Evolutionary conservation across 1,140 invertebrate species (phyloP), one percentile per base, ranked within the genome.

Genomic region (Armadillidium nasatum): DNA sequence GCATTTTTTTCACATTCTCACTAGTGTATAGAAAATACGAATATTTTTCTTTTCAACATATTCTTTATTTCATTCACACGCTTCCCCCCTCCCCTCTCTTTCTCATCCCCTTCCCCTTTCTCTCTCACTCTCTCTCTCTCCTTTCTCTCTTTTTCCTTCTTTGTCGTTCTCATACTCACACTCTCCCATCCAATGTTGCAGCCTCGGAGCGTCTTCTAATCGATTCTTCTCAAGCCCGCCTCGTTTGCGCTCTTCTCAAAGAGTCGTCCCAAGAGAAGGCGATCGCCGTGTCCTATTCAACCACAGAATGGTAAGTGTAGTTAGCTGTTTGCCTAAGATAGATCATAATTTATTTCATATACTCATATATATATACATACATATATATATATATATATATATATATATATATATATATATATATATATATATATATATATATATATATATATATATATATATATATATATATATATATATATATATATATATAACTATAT

Each of bases 321-420:
- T 60, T 60, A 60, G 19, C 50, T 60, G 11, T 60, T 15, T 19
- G 50, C 11, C 7, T 60, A 60, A 19, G 19, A 60, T 60, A 60
- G 50, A 60, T n/a, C 50, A 15, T 60, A n/a, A 15, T 60, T 60
- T 15, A 19, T 13, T 60, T 60, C 19, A 60, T 60, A 15, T 50
- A 10, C 46, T 10, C n/a, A 33, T 33, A 33, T 33, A 33, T 33
- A 33, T 33, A 60, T 1, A 60, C 7, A 19, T 60, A 60, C 46
- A 15, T 60, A 60, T 60, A 60, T 60, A 60, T 60, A 60, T 60
- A 60, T 60, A 60, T 60, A 60, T 60, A 60, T 60, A 19, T 60
- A 19, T 60, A 19, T 60, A 19, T 60, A 19, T 60, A 19, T 60
- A 19, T 60, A 15, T 60, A 19, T 60, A 19, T 60, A 19, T 60